Base-by-base conservation (phyloP, 2,888 invertebrate genomes). In the Stenchaetothrips biformis region DNA sequence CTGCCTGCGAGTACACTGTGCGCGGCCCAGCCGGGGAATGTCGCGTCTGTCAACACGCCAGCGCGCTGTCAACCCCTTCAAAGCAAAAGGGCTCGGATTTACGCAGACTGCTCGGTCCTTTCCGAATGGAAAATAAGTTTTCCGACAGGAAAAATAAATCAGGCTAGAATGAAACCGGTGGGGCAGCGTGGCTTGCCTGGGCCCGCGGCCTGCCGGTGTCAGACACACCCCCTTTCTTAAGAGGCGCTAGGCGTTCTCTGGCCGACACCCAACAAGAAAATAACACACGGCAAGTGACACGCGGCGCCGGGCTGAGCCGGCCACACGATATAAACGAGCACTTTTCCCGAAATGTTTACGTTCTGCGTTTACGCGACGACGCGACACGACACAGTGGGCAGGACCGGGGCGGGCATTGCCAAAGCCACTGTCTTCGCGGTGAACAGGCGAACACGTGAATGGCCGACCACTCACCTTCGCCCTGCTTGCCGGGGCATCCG, bases 331-430 rank as follows among this genome's bases (percentile, higher is more conserved):
- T 74, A 74, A 74, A 74, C 67, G 67, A 74, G 25, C 67, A 74
- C 67, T 74, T 74, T 74, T 74, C 67, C 11, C 67, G 67, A 74
- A 74, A 74, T 74, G 67, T 74, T 74, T 74, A 74, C 67, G 67
- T 74, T 74, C 67, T 25, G 11, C 9, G 11, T 25, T 25, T 25
- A 25, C 53, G 18, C 16, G 16, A 1, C 16, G 16, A 53, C 16
- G 53, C 53, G 53, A 53, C 13, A 7, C 53, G 53, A 9, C 2
- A 37, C 37, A 37, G 37, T 16, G 2, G 53, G 53, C 53, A 7
- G 49, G 8, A 11, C 49, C 49, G 49, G 53, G 53, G 13, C 53
- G 53, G 53, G 53, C 4, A 18, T 53, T 53, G 4, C 53, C 6
- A 53, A 53, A 7, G 53, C 13, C 53, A 53, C 53, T 53, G 13